A percentile compares a stretch with the other conserved stretches of the same genome.
phyloP scores from a whole-genome alignment of 2,797 vertebrate genomes.

The Anabas testudineus region DNA sequence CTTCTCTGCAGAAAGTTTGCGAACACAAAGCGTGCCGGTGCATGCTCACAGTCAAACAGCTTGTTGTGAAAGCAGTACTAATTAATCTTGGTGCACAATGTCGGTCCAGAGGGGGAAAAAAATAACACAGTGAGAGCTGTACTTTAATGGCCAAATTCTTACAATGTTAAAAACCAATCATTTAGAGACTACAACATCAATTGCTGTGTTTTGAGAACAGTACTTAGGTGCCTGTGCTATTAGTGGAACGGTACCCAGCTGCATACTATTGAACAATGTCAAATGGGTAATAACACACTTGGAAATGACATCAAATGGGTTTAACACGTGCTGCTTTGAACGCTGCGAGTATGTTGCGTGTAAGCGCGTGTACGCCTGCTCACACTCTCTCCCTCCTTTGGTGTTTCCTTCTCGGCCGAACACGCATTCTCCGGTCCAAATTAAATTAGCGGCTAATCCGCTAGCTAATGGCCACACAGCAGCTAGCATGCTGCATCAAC shows the following conservation, averaged over 20 bases:
- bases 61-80: constrained; percentile 43
- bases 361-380: background rate
- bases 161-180: constrained; percentile 47
- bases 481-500: constrained; percentile 39
- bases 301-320: constrained; percentile 57
- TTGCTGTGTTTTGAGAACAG: constrained; percentile 46
- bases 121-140: constrained; percentile 32
- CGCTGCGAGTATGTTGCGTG: constrained; percentile 7
- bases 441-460: constrained; percentile 80
- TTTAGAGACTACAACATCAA: constrained; percentile 52
- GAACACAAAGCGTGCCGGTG: background rate
- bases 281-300: constrained; percentile 55
- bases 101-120: constrained; percentile 17
- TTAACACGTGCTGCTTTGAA: constrained; percentile 45
- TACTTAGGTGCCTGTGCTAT: constrained; percentile 48
- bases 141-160: constrained; percentile 42
- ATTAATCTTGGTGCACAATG: constrained; percentile 53
- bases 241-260: constrained; percentile 58
- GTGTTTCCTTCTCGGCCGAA: constrained; percentile 40
- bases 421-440: constrained; percentile 67
- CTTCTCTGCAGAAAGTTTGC: background rate
- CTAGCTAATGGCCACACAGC: constrained; percentile 64
- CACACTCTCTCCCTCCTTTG: constrained; percentile 5
- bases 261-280: constrained; percentile 50
- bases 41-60: background rate